These are phyloP conservation scores for Butorides virescens DNA, from an alignment of 2,113 vertebrate genomes.

Conservation along the genomic window DNA sequence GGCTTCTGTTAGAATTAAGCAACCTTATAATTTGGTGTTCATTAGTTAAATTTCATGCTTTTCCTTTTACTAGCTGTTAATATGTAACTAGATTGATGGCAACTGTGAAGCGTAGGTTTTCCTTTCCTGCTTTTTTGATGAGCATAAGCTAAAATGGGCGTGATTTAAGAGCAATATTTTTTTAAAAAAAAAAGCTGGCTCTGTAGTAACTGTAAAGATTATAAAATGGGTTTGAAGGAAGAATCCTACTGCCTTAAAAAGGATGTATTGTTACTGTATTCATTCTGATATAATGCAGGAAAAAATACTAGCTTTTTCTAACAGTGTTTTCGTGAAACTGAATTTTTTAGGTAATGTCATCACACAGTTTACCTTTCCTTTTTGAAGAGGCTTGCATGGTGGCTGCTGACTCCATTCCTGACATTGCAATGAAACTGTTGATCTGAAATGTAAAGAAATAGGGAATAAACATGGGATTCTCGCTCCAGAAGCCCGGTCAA, in stretches of 20 bases:
- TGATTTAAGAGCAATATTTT: background rate
- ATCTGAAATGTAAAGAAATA: background rate
- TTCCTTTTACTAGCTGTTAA: slow-evolving; percentile 11
- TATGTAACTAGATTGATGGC: background rate
- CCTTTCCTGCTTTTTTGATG: background rate
- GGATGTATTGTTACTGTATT: background rate
- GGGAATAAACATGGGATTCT: background rate
- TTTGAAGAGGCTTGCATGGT: background rate
- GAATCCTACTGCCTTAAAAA: background rate
- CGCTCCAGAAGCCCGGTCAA: background rate
- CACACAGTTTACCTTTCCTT: background rate
- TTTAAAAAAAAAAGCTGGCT: background rate
- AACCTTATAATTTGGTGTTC: slow-evolving; percentile 42
- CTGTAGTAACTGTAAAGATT: background rate
- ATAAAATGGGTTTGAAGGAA: background rate
- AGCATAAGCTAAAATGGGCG: background rate
- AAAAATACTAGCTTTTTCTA: background rate
- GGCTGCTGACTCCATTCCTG: background rate
- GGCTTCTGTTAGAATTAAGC: slow-evolving; percentile 38
- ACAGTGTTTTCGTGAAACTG: background rate
- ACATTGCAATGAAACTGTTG: background rate
- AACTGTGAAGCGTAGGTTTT: slow-evolving; percentile 10
- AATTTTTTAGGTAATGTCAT: background rate
- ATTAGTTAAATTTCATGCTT: slow-evolving; percentile 39
- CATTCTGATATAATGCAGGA: background rate